These are phyloP conservation scores for Natrix natrix DNA, from an alignment of 2,797 vertebrate genomes.

Conservation along the genomic window DNA sequence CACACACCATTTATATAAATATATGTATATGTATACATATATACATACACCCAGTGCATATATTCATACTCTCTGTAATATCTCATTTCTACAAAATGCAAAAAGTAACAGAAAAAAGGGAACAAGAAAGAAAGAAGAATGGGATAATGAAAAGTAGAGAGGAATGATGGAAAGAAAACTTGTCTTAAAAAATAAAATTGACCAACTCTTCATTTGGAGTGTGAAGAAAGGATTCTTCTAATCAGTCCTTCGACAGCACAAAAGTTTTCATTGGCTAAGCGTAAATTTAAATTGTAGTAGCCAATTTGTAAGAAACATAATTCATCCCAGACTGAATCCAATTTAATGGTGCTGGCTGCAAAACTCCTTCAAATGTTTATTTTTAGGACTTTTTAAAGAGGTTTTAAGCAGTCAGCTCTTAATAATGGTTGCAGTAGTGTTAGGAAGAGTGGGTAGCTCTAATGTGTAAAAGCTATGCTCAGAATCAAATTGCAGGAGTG, in stretches of 20 bases:
- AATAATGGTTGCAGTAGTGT: not conserved
- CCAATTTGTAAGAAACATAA: not conserved
- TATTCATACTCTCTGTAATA: not conserved
- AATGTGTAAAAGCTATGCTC: not conserved
- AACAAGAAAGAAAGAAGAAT: not conserved
- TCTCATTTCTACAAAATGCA: not conserved
- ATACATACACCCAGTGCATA: not conserved
- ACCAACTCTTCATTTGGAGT: not conserved
- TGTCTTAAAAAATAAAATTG: not conserved
- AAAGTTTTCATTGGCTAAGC: not conserved
- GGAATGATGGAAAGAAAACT: too few species aligned
- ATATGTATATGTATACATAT: not conserved
- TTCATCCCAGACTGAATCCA: not conserved
- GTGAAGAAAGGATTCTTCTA: not conserved
- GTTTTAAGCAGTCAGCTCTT: not conserved
- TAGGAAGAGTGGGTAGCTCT: not conserved
- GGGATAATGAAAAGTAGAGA: not conserved
- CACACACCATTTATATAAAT: not conserved
- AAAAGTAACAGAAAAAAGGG: not conserved
- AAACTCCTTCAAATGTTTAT: not conserved
- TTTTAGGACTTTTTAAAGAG: not conserved
- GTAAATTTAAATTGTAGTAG: not conserved
- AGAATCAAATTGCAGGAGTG: conserved; percentile 31
- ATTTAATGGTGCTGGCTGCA: conserved; percentile 1
- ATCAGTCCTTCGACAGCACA: not conserved